Evolutionary conservation across 2,888 invertebrate genomes (phyloP), one percentile per base, ranked within the genome.

Genomic region (Parapristionchus giblindavisi): DNA sequence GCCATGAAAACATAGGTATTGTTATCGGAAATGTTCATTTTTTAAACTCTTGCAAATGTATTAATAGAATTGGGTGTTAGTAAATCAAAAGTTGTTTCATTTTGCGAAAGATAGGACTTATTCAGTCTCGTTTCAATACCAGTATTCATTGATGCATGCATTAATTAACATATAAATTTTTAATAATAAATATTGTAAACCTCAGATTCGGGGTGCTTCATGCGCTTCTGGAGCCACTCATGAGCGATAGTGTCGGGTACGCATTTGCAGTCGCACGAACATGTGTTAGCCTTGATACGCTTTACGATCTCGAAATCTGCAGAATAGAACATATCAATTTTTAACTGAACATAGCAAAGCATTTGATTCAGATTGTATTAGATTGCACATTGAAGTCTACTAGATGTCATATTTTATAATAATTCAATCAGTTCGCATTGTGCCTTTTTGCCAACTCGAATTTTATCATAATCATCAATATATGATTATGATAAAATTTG

Each of bases 211-310:
- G 73, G 73, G 34, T 73, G 73, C 21, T 60, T 43, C 73, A 61
- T 60, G 17, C 61, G 32, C 36, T 61, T 40, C n/a, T 43, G 40
- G 17, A 73, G 48, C 73, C 73, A 73, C 32, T 73, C 73, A 17
- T 61, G 40, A 24, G 73, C 73, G 51, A 73, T 43, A 8, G 52
- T 52, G 38, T 73, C 73, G 4, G 73, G 73, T 21, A 73, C 73
- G 29, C 73, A 73, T 21, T 73, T 73, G 73, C 73, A 73, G 27
- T 73, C 60, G n/a, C 73, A 73, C 60, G 60, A 61, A 48, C 73
- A 73, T 14, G 73, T 73, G 51, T 73, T 73, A 60, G 60, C 34
- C 73, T 73, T 73, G 48, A 73, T 73, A 14, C 61, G 5, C 36
- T 73, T 73, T 24, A 73, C 73, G 60, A 73, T 73, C 21, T 60